Base-by-base conservation (phyloP, 1,140 invertebrate species). In the Leptestheria dahalacensis region DNA sequence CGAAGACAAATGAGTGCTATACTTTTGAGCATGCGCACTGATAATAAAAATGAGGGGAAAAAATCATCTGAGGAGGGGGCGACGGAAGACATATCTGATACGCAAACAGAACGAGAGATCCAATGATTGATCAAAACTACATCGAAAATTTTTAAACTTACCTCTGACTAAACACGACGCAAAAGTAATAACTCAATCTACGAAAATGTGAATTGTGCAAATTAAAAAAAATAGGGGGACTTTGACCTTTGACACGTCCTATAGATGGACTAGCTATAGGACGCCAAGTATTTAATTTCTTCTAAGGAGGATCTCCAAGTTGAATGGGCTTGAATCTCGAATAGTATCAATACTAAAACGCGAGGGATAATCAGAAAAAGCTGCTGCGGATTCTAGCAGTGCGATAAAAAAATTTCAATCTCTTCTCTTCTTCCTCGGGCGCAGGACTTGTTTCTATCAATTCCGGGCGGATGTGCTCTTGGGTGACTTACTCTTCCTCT, bases 401-500 rank as follows among this genome's bases (percentile, higher is more conserved):
- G n/a, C n/a, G n/a, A n/a, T n/a, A n/a, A n/a, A n/a, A n/a, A n/a
- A n/a, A n/a, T n/a, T n/a, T n/a, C n/a, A n/a, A n/a, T n/a, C n/a
- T n/a, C n/a, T n/a, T n/a, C n/a, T n/a, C n/a, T n/a, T n/a, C n/a
- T n/a, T n/a, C n/a, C n/a, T n/a, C n/a, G n/a, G n/a, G n/a, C n/a
- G n/a, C n/a, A n/a, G n/a, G n/a, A n/a, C n/a, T n/a, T n/a, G n/a
- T n/a, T n/a, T n/a, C n/a, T n/a, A n/a, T n/a, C n/a, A n/a, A n/a
- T n/a, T n/a, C n/a, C n/a, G n/a, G n/a, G n/a, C n/a, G n/a, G n/a
- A n/a, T 29, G 50, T 50, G 49, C 48, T 51, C 49, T 50, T 60
- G 15, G 48, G 49, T 28, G 49, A 51, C n/a, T 48, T 48, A 21
- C 48, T 76, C 64, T 74, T 75, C 65, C 75, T 76, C 21, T 72